A percentile compares a stretch with the other conserved stretches of the same genome.
These are phyloP conservation scores for Acanthopleura granulata DNA, from an alignment of 2,888 invertebrate genomes.

Conservation along the genomic window DNA sequence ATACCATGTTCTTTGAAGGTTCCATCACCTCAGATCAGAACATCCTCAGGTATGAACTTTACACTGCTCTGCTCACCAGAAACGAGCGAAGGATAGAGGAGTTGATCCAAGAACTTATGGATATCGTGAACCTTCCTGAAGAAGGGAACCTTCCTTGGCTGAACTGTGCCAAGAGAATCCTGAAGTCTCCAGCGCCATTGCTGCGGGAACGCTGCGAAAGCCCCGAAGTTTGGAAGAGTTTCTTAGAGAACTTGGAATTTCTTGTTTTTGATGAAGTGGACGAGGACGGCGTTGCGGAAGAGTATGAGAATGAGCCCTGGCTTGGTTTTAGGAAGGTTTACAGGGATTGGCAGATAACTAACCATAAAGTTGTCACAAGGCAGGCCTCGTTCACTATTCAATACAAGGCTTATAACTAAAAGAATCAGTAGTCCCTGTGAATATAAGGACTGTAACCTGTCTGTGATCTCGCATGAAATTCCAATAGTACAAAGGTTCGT, in stretches of 20 bases:
- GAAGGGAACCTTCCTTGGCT: not conserved
- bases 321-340: not conserved
- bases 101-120: not conserved
- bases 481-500: too few relatives aligned
- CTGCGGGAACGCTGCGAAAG: not conserved
- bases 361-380: not conserved
- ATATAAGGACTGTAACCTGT: too few relatives aligned
- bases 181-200: not conserved
- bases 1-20: constrained; percentile 39
- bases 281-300: constrained; percentile 3
- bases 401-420: constrained; percentile 10
- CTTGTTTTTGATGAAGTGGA: not conserved
- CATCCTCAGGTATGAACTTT: constrained; percentile 33
- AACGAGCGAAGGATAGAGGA: constrained; percentile 26
- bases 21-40: constrained; percentile 31
- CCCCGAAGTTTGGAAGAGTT: not conserved
- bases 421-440: not conserved
- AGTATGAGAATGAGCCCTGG: constrained; percentile 13
- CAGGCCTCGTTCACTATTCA: not conserved
- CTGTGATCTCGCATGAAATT: too few relatives aligned
- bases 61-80: constrained; percentile 32
- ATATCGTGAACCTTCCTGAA: not conserved
- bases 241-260: not conserved
- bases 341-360: constrained; percentile 1
- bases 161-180: not conserved